phyloP scores from a whole-genome alignment of 2,797 vertebrate genomes.

The Mycteria americana region DNA sequence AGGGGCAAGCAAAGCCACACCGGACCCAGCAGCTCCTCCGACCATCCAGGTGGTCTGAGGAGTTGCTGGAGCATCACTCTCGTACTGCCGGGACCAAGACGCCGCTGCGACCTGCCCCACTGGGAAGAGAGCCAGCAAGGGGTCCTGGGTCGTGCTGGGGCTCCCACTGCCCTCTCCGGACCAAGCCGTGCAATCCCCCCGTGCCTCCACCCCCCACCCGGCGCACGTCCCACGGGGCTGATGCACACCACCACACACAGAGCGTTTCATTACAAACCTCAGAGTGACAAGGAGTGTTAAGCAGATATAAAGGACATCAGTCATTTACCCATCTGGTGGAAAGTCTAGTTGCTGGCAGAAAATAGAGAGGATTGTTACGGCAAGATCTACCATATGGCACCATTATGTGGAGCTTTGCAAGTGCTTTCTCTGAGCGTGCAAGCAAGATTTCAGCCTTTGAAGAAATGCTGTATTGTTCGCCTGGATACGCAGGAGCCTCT shows the following conservation, averaged over 20 bases:
- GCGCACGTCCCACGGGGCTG: fast-evolving
- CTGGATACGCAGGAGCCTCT: not conserved
- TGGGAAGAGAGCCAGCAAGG: fast-evolving
- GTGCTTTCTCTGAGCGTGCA: constrained; percentile 14
- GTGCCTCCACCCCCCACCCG: not conserved
- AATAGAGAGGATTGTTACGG: constrained; percentile 47
- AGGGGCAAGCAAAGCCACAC: not conserved
- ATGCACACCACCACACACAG: constrained; percentile 15
- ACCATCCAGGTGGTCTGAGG: not conserved
- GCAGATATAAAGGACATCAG: constrained; percentile 54
- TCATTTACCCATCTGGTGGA: constrained; percentile 34
- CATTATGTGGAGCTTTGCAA: constrained; percentile 51
- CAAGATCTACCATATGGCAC: constrained; percentile 56
- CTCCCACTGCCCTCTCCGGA: not conserved
- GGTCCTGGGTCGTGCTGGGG: not conserved
- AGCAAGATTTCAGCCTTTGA: constrained; percentile 60
- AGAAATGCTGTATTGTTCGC: constrained; percentile 41
- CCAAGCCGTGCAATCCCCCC: not conserved
- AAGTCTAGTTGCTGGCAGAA: constrained; percentile 31
- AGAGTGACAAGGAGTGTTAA: constrained; percentile 21
- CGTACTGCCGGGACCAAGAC: not conserved
- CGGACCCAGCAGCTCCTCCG: not conserved
- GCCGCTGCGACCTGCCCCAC: not conserved
- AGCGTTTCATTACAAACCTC: not conserved
- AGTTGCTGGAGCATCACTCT: fast-evolving